Base-by-base conservation (phyloP, 2,113 vertebrate species). In the Pitta sordida region DNA sequence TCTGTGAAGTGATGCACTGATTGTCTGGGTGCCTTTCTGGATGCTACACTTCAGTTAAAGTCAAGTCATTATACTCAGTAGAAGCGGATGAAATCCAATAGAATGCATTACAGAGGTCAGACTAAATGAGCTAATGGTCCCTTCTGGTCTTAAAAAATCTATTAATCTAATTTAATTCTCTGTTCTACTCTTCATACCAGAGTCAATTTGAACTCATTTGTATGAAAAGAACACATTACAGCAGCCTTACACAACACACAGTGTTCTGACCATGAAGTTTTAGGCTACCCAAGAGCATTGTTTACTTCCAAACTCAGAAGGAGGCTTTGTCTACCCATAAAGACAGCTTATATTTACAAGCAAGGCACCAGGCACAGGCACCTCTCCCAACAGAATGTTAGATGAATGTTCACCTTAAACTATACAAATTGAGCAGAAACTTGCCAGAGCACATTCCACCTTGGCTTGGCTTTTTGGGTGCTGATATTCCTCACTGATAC, bases 81-180 rank as follows among this genome's bases (percentile, higher is more conserved):
- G 75, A 91, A 96, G 92, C 10, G 0, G 79, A 91, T 90, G 92
- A 96, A 96, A 96, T 96, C 93, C 95, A 93, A 96, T 94, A 3
- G n/a, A 95, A 91, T 77, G 71, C 79, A 94, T 90, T 91, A 96
- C 88, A 95, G 93, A 96, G 96, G 96, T 95, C 95, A 96, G 90
- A 51, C 63, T 93, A 93, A 95, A 96, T 91, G 96, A 96, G 88
- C 88, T 96, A 96, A 94, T 90, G 90, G 92, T 70, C 90, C 88
- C 93, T 95, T 86, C 92, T 96, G 90, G 92, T 96, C 92, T 95
- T 94, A 93, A 96, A 95, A 96, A 96, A 96, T 96, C 93, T 94
- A 96, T 96, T 96, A 94, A 96, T 95, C 92, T 95, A 93, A 96
- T 96, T 96, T 93, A 95, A 91, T 95, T 95, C 91, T 90, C 79